Percentiles rank a stretch among this genome's conserved stretches.
phyloP scores from a whole-genome alignment of 1,140 invertebrate genomes.

The Brachionus paranguensis region DNA sequence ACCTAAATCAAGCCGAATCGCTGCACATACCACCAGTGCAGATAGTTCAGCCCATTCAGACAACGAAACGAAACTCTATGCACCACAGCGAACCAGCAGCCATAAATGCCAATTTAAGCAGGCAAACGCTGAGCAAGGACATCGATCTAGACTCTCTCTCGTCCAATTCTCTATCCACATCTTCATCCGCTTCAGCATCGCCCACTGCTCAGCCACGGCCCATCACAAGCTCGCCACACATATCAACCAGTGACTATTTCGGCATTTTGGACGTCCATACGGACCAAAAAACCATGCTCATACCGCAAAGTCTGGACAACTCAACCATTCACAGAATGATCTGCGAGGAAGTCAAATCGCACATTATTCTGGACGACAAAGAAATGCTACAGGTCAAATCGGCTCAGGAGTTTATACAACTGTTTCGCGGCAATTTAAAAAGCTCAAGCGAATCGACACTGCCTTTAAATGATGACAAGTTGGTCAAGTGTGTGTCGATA shows the following conservation, averaged over 20 bases:
- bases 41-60: constrained; percentile 9
- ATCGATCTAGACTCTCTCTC: background rate
- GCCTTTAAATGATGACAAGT: constrained; percentile 43
- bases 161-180: background rate
- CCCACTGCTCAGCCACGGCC: background rate
- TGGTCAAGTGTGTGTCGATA: constrained; percentile 76
- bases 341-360: constrained; percentile 1
- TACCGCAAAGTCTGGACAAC: constrained; percentile 27
- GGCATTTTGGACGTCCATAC: background rate
- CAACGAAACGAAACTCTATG: background rate
- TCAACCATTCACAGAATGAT: constrained; percentile 21
- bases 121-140: background rate
- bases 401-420: constrained; percentile 2
- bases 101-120: constrained; percentile 15
- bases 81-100: background rate
- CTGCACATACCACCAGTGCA: background rate
- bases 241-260: background rate
- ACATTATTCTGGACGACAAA: constrained; percentile 20
- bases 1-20: background rate
- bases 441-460: background rate
- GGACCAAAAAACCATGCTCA: background rate
- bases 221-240: background rate
- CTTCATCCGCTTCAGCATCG: background rate
- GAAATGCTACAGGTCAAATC: constrained; percentile 22
- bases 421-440: background rate